Conservation (phyloP, 2,113 vertebrate species). For the Urocynchramus pylzowi region DNA sequence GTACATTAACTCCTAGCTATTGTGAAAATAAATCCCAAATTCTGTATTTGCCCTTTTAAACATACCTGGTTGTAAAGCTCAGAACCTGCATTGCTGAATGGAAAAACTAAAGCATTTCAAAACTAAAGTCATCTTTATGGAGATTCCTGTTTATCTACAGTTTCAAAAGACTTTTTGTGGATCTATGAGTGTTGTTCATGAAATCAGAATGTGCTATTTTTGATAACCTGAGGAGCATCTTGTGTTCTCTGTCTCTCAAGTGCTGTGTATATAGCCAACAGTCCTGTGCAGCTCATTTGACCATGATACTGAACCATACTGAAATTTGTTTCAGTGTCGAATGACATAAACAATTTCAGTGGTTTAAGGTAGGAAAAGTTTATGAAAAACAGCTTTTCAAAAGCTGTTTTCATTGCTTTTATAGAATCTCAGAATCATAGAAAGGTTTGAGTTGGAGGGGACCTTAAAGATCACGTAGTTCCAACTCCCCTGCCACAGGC, state of each 20-base stretch:
- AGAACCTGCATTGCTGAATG: not conserved
- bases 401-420: not conserved
- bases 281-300: not conserved
- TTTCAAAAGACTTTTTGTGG: not conserved
- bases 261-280: not conserved
- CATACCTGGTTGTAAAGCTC: not conserved
- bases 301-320: not conserved
- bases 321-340: not conserved
- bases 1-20: not conserved
- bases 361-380: not conserved
- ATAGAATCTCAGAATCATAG: not conserved
- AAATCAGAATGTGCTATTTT: not conserved
- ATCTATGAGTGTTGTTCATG: constrained; percentile 7
- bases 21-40: not conserved
- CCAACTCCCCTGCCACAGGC: no score
- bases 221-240: not conserved
- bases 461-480: not conserved
- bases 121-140: not conserved
- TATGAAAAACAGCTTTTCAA: not conserved
- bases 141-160: not conserved
- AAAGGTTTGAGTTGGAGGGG: not conserved
- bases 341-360: not conserved
- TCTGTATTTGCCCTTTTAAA: not conserved
- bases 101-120: not conserved
- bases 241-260: not conserved